Evolutionary conservation across 2,888 invertebrate genomes (phyloP).

Genomic region (Nudaria mundana): DNA sequence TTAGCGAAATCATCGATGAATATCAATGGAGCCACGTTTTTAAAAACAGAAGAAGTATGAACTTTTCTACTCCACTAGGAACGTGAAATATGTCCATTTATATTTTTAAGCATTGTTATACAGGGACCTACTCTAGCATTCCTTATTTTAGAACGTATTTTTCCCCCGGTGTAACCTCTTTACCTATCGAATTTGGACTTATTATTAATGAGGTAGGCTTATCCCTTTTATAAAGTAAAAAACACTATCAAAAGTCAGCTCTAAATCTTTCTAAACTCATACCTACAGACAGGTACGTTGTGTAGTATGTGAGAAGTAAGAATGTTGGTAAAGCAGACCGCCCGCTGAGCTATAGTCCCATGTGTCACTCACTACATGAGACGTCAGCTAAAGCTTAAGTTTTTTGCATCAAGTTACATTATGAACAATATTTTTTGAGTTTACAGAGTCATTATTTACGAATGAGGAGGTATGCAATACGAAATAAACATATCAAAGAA

Average conservation of each 20-base stretch:
- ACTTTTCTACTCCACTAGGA: no score
- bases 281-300: conserved; percentile 48
- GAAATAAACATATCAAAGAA: no score
- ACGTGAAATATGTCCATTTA: no score
- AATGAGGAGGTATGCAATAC: neutral
- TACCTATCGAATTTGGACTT: no score
- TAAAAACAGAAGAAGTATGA: no score
- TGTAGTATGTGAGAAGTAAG: conserved; percentile 58
- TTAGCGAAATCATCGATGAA: no score
- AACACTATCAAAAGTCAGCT: conserved; percentile 36
- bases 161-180: no score
- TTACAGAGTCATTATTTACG: conserved; percentile 42
- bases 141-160: no score
- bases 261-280: conserved; percentile 13
- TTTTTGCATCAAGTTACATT: conserved; percentile 37
- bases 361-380: conserved; percentile 67
- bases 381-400: conserved; percentile 36
- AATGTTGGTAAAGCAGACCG: conserved; percentile 50
- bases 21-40: no score
- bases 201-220: neutral
- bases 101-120: no score
- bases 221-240: neutral
- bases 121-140: no score
- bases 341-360: conserved; percentile 57
- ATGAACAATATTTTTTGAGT: conserved; percentile 26